These are phyloP conservation scores for Leptinotarsa peninsularis DNA, from an alignment of 2,888 invertebrate species.

Conservation along the genomic window DNA sequence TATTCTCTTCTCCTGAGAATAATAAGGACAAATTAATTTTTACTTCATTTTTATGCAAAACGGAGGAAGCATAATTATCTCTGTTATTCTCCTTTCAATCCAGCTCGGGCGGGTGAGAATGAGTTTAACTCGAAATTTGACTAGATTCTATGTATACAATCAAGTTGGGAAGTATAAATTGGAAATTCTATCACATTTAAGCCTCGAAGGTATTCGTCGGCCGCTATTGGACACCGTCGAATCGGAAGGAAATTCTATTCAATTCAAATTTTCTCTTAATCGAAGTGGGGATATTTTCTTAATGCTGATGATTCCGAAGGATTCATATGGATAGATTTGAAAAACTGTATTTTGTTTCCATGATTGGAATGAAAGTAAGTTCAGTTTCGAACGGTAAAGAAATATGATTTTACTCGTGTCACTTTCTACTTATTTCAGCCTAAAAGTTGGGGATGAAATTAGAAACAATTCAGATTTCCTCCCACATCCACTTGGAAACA, in stretches of 20 bases:
- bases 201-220: not conserved
- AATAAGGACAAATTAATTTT: conserved; percentile 44
- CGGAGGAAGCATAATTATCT: conserved; percentile 45
- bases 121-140: conserved; percentile 38
- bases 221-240: conserved; percentile 6
- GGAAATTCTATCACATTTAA: conserved; percentile 22
- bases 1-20: conserved; percentile 40
- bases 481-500: too few species aligned
- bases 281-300: conserved; percentile 1
- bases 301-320: not conserved
- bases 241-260: conserved; percentile 3
- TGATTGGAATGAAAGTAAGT: not conserved
- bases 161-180: conserved; percentile 20
- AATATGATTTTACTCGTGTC: too few species aligned
- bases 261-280: conserved; percentile 3
- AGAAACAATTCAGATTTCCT: too few species aligned
- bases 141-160: conserved; percentile 30
- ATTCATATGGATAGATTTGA: not conserved
- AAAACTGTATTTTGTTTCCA: not conserved
- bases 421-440: too few species aligned
- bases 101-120: conserved; percentile 31
- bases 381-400: not conserved
- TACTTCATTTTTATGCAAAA: conserved; percentile 41
- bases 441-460: too few species aligned
- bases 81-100: conserved; percentile 38